These are phyloP conservation scores for Haliclona indistincta DNA, from an alignment of 37 sponge, comb jelly and placozoan genomes.

Conservation along the genomic window DNA sequence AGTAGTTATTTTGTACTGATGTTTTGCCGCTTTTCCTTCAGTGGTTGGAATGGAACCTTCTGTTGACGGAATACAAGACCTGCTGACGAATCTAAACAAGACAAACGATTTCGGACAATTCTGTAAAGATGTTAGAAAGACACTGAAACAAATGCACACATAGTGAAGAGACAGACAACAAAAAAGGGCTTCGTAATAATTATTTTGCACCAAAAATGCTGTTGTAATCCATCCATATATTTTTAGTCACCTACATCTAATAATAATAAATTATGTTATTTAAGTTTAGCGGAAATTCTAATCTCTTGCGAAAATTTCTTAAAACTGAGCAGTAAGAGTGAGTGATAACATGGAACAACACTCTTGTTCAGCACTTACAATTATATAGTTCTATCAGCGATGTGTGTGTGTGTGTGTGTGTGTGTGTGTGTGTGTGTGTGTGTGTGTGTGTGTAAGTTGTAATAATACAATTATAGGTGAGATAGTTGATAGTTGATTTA, in stretches of 20 bases:
- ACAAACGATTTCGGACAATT: conserved; percentile 8
- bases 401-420: conserved; percentile 27
- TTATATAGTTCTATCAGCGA: not conserved
- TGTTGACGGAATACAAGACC: conserved; percentile 14
- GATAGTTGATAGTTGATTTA: conserved; percentile 1
- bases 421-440: conserved; percentile 28
- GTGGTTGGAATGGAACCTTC: conserved; percentile 34
- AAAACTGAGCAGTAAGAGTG: too few species aligned
- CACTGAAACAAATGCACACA: conserved; percentile 8
- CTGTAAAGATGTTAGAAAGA: conserved; percentile 17
- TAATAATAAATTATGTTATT: not conserved
- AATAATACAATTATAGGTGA: not conserved
- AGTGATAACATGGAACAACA: too few species aligned
- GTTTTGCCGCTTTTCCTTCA: not conserved
- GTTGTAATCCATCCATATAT: too few species aligned
- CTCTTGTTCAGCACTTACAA: not conserved
- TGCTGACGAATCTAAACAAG: conserved; percentile 31
- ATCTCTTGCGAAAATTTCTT: not conserved
- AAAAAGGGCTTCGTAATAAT: too few species aligned
- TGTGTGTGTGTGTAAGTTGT: not conserved
- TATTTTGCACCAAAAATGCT: too few species aligned
- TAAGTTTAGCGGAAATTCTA: not conserved
- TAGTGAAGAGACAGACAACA: not conserved
- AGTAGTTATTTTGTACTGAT: not conserved
- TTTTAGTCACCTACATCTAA: too few species aligned